Conservation (phyloP, 2,113 vertebrate genomes). For the Thryonomys swinderianus region DNA sequence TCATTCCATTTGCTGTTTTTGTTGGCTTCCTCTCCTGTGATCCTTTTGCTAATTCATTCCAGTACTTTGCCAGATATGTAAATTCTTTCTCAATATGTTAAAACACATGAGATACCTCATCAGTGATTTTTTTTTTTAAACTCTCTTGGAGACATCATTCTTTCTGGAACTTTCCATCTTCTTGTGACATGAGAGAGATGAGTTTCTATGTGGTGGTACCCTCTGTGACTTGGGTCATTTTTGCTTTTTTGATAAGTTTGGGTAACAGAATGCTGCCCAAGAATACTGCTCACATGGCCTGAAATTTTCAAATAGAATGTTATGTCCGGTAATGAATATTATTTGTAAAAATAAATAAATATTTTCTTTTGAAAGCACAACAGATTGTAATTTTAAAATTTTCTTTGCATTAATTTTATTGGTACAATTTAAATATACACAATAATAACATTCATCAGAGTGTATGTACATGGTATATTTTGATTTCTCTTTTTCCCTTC, state of each 20-base stretch:
- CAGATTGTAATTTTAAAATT: no score
- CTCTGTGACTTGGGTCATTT: background rate
- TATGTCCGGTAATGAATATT: background rate
- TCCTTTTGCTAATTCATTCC: background rate
- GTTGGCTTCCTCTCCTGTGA: background rate
- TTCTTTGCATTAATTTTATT: no score
- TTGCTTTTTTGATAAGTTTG: background rate
- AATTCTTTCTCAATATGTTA: conserved; percentile 16
- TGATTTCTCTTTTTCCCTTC: no score
- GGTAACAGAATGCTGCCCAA: background rate
- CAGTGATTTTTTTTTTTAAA: background rate
- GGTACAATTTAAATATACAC: no score
- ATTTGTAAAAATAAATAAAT: background rate
- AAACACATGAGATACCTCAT: background rate
- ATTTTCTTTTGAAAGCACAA: no score
- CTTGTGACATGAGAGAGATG: background rate
- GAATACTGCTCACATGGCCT: background rate
- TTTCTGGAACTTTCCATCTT: background rate
- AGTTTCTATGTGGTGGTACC: background rate
- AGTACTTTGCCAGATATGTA: background rate
- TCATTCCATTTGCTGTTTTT: background rate
- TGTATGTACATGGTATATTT: no score
- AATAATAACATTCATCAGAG: no score
- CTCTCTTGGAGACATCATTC: background rate
- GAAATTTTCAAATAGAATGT: background rate